Percentiles rank a stretch among this genome's conserved stretches.
Evolutionary conservation across 2,888 invertebrate genomes (phyloP).

Genomic region (Toxonevra muliebris): DNA sequence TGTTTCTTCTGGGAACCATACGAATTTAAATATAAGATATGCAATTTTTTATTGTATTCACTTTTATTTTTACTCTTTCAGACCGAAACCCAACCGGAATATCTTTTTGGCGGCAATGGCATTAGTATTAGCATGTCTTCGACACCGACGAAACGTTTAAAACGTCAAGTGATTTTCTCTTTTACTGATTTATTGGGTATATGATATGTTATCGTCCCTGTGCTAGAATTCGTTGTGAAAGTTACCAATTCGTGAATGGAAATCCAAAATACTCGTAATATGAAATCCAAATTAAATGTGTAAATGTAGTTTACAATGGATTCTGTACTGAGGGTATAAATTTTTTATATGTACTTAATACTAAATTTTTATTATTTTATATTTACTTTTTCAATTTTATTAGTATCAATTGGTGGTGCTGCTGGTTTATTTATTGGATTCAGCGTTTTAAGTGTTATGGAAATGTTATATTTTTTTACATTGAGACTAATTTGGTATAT

Average conservation of each 20-base stretch:
- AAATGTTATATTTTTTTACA: slow-evolving; percentile 78
- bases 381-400: neutral
- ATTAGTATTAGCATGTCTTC: slow-evolving; percentile 36
- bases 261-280: neutral
- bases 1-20: neutral
- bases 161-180: slow-evolving; percentile 60
- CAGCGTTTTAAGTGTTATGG: slow-evolving; percentile 79
- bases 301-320: neutral
- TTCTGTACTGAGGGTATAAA: neutral
- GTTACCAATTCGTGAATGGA: neutral
- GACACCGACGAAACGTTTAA: slow-evolving; percentile 47
- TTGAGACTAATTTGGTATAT: slow-evolving; percentile 72
- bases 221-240: neutral
- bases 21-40: neutral
- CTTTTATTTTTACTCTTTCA: too few species aligned
- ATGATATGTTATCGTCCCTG: too few species aligned
- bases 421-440: slow-evolving; percentile 81
- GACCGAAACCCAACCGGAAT: slow-evolving; percentile 48
- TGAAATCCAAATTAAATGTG: neutral
- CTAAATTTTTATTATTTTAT: neutral
- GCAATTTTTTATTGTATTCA: too few species aligned
- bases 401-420: slow-evolving; percentile 80
- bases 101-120: slow-evolving; percentile 52
- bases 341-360: neutral
- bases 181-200: slow-evolving; percentile 62